These are phyloP conservation scores for Procambarus clarkii DNA, from an alignment of 1,140 invertebrate species.

Conservation along the genomic window DNA sequence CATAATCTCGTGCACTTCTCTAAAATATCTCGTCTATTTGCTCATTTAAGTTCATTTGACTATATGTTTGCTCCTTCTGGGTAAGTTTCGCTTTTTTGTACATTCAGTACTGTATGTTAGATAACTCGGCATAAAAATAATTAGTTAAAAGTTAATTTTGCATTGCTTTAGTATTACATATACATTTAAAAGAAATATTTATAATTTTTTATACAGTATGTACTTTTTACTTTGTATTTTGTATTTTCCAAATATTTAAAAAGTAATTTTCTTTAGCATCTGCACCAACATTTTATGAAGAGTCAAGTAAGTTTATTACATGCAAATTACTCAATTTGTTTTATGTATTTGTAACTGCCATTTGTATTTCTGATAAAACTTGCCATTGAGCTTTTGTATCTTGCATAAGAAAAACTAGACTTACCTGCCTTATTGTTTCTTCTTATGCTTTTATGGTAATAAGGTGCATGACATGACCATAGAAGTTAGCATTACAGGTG, in stretches of 20 bases:
- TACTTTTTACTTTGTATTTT: not conserved
- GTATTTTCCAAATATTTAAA: not conserved
- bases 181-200: not conserved
- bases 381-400: not conserved
- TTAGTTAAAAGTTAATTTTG: too few relatives aligned
- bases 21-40: too few relatives aligned
- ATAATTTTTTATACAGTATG: too few relatives aligned
- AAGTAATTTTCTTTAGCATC: not conserved
- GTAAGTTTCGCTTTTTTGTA: too few relatives aligned
- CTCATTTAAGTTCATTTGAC: too few relatives aligned
- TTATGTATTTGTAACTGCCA: not conserved
- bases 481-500: too few relatives aligned
- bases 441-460: not conserved
- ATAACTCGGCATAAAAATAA: too few relatives aligned
- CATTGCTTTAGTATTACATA: not conserved
- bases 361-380: constrained; percentile 1
- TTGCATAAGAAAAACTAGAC: not conserved
- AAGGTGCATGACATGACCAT: too few relatives aligned
- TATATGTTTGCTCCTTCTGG: too few relatives aligned
- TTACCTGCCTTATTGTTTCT: not conserved
- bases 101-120: too few relatives aligned
- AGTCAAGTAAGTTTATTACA: constrained; percentile 49
- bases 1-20: too few relatives aligned
- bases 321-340: not conserved
- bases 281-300: constrained; percentile 29